Conservation (phyloP, 2,888 invertebrate species). For the Eristalis pertinax region DNA sequence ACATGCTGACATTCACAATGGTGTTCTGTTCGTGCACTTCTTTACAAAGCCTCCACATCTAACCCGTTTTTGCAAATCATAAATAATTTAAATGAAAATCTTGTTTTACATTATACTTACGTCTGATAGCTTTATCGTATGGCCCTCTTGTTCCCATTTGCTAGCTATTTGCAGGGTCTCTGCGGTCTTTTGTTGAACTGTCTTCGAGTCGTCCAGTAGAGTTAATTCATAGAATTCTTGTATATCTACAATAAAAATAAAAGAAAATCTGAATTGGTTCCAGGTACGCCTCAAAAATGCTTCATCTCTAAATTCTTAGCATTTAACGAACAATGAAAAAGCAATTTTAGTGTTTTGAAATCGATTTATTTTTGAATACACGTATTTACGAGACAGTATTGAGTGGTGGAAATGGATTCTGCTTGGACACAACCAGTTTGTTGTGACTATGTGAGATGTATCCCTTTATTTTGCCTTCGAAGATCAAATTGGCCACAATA, state of each 20-base stretch:
- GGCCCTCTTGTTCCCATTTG: constrained; percentile 90
- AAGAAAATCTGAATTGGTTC: neutral
- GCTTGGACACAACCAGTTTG: constrained; percentile 98
- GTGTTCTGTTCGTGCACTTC: neutral
- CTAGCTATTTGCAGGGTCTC: constrained; percentile 97
- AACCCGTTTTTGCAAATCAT: constrained; percentile 16
- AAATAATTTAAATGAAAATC: neutral
- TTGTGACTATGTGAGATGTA: constrained; percentile 98
- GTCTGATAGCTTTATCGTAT: constrained; percentile 80
- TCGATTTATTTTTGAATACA: constrained; percentile 16
- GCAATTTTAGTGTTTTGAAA: neutral
- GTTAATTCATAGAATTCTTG: constrained; percentile 99
- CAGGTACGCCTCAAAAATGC: no score
- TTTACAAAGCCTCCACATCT: neutral
- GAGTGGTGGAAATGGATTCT: constrained; percentile 95
- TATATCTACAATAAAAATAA: constrained; percentile 88
- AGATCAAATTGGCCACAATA: constrained; percentile 97
- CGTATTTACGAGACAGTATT: constrained; percentile 83
- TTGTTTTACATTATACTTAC: constrained; percentile 75
- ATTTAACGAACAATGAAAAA: neutral
- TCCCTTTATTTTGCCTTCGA: constrained; percentile 98
- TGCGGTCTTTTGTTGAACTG: constrained; percentile 96
- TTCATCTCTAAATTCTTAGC: neutral
- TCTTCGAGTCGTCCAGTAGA: constrained; percentile 96
- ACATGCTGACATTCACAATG: neutral